Conservation (phyloP, 2,113 vertebrate species). For the Rhabdornis inornatus region DNA sequence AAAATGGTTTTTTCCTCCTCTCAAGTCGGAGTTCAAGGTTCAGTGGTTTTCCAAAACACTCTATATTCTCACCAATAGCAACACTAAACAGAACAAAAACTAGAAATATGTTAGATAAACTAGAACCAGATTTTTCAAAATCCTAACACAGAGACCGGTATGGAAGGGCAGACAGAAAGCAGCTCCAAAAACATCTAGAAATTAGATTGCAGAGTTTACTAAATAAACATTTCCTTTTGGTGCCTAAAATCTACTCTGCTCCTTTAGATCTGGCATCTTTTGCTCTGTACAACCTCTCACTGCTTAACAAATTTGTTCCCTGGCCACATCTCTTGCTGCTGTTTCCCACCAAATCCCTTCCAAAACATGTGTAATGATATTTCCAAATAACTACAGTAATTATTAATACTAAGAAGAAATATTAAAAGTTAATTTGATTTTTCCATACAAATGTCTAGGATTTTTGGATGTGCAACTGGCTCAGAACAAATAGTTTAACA, state of each 20-base stretch:
- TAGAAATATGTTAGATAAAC: constrained; percentile 30
- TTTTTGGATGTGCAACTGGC: neutral
- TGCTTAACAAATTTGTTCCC: neutral
- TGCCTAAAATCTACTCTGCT: neutral
- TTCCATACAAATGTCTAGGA: neutral
- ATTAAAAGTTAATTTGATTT: neutral
- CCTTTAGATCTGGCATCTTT: neutral
- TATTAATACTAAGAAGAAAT: neutral
- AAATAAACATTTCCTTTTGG: constrained; percentile 38
- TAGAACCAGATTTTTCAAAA: constrained; percentile 31
- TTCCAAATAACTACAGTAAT: neutral
- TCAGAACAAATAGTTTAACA: neutral
- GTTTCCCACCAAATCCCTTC: constrained; percentile 12
- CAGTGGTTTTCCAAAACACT: constrained; percentile 38
- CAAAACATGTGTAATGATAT: neutral
- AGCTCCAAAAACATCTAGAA: constrained; percentile 34
- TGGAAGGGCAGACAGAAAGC: constrained; percentile 3
- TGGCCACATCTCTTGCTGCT: neutral
- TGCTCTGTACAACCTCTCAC: neutral
- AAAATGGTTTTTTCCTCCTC: constrained; percentile 10
- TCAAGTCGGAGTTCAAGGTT: constrained; percentile 21
- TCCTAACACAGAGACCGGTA: neutral
- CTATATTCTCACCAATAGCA: neutral
- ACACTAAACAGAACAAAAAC: neutral
- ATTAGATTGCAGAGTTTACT: constrained; percentile 15